A percentile compares a stretch with the other conserved stretches of the same genome.
Conservation (phyloP, 2,797 vertebrate genomes). For the Loris lydekkerianus region DNA sequence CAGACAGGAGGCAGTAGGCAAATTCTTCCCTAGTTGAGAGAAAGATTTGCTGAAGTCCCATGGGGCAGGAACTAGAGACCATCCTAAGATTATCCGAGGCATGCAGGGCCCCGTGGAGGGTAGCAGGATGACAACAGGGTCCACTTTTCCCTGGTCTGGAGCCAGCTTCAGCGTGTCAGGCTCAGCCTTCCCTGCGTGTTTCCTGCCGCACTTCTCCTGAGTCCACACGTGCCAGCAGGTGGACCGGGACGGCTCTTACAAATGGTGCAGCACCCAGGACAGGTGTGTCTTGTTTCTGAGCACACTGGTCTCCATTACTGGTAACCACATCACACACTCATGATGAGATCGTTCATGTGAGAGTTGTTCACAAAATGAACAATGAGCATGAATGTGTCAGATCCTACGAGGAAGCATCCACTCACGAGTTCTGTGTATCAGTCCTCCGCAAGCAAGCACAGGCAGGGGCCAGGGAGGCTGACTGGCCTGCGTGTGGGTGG, state of each 20-base stretch:
- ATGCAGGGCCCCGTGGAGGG: not conserved
- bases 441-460: not conserved
- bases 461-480: not conserved
- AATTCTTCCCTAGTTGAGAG: not conserved
- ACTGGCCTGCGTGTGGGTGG: not conserved
- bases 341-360: not conserved
- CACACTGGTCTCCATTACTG: not conserved
- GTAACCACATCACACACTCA: not conserved
- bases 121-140: not conserved
- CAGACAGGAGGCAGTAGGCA: not conserved
- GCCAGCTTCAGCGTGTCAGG: not conserved
- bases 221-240: not conserved
- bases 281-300: not conserved
- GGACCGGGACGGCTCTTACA: no score
- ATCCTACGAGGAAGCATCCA: not conserved
- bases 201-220: not conserved
- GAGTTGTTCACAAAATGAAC: not conserved
- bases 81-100: not conserved
- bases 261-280: not conserved
- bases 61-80: not conserved
- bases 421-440: fast-evolving
- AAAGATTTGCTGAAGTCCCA: not conserved
- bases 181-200: not conserved
- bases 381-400: not conserved
- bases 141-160: not conserved